Evolutionary conservation across 2,888 invertebrate genomes (phyloP), one percentile per base, ranked within the genome.

Genomic region (Tipula vernalis): DNA sequence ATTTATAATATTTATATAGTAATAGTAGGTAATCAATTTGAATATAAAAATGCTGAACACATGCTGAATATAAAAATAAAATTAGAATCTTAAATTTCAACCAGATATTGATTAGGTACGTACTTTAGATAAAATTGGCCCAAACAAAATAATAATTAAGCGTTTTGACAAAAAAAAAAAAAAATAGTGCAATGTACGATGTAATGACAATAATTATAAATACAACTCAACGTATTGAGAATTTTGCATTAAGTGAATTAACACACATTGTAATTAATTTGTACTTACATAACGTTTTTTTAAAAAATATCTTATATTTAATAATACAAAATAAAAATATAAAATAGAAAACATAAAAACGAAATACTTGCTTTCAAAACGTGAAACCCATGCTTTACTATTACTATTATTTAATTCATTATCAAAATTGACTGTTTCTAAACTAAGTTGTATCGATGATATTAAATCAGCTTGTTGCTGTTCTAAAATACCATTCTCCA

Each of bases 341-440:
- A 88, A 89, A 88, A 88, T 87, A 88, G 88, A 89, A 88, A 87
- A 87, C 87, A 87, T 87, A 87, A 89, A 71, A 89, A 88, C 89
- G 88, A 88, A 90, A 91, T 91, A 91, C 92, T 91, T 91, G 91
- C 91, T 91, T 90, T 90, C 90, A 90, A 92, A 90, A 91, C 91
- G 90, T 89, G 90, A 89, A 88, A 89, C 89, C 89, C 89, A 86
- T 86, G 86, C 86, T 51, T 39, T 39, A 57, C 36, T 51, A 86
- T 86, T 86, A 51, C 57, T 86, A 86, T 51, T 86, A 86, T 86
- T 86, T 57, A 57, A 51, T 51, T 39, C 28, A 85, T 85, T 85
- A 85, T 85, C 18, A 85, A 42, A 39, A 85, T 42, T 85, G 85
- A 85, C 42, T 57, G 86, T 36, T n/a, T 86, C 86, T 86, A 86